Percentiles rank a stretch among this genome's conserved stretches.
These are phyloP conservation scores for Caenorhabditis sp. DNA, from an alignment of 2,888 invertebrate genomes.

Conservation along the genomic window DNA sequence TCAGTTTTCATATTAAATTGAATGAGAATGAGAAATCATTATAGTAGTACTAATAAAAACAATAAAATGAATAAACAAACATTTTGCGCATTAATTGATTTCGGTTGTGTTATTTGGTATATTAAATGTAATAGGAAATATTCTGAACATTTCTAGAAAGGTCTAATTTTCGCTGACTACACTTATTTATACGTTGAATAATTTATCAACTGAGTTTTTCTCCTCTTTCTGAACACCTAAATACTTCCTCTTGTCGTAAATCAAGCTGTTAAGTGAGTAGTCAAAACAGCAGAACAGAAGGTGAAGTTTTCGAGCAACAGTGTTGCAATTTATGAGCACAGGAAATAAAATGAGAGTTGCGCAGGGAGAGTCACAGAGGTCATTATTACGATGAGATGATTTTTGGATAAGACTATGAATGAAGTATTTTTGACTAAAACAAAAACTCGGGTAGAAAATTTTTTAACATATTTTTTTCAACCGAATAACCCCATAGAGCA, in stretches of 20 bases:
- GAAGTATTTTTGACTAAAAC: too few species aligned
- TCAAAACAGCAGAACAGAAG: not conserved
- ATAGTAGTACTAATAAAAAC: not conserved
- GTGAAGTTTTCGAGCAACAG: not conserved
- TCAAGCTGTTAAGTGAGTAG: not conserved
- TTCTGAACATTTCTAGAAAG: not conserved
- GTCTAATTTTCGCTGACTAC: too few species aligned
- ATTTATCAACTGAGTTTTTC: not conserved
- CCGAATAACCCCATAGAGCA: too few species aligned
- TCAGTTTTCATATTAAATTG: not conserved
- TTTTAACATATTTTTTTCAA: too few species aligned
- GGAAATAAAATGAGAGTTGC: not conserved
- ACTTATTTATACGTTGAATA: too few species aligned
- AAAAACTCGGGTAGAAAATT: too few species aligned
- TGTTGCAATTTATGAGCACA: not conserved
- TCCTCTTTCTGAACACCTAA: not conserved
- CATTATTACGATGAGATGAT: not conserved
- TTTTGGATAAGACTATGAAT: too few species aligned
- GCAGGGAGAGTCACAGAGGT: not conserved
- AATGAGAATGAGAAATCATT: not conserved
- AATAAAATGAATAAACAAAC: not conserved
- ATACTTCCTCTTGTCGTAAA: slow-evolving; percentile 1
- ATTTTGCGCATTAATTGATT: not conserved
- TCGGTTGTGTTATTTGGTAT: not conserved
- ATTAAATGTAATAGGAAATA: too few species aligned